A percentile compares a stretch with the other conserved stretches of the same genome.
Evolutionary conservation across 2,797 vertebrate species (phyloP).

Genomic region (Rhynchonycteris naso): DNA sequence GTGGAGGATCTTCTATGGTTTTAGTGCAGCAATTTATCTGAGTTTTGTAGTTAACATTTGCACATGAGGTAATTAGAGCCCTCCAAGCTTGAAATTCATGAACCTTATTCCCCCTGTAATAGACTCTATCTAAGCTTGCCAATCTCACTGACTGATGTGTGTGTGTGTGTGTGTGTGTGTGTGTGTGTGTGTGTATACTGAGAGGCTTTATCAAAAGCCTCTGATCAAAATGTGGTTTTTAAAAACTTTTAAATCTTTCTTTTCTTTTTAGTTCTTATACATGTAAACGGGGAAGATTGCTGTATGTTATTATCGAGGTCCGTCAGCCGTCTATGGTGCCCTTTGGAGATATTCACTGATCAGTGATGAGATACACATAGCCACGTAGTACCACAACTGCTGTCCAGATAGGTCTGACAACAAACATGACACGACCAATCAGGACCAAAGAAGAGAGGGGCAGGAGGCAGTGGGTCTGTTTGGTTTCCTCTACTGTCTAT

Average conservation of each 20-base stretch:
- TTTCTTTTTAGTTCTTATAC: constrained; percentile 67
- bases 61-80: constrained; percentile 82
- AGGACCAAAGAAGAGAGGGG: constrained; percentile 45
- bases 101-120: constrained; percentile 76
- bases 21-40: constrained; percentile 84
- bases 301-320: constrained; percentile 19
- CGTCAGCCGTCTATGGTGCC: constrained; percentile 57
- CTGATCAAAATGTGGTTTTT: constrained; percentile 64
- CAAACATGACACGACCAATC: constrained; percentile 71
- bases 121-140: constrained; percentile 66
- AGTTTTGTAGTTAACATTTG: constrained; percentile 86
- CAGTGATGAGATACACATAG: constrained; percentile 73
- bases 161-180: too few species aligned
- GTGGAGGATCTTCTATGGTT: constrained; percentile 80
- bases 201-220: constrained; percentile 72
- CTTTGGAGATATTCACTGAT: constrained; percentile 79
- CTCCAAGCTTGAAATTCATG: constrained; percentile 84
- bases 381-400: constrained; percentile 71
- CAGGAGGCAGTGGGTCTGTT: constrained; percentile 50
- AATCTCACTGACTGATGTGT: constrained; percentile 62
- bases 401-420: constrained; percentile 78
- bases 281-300: constrained; percentile 69
- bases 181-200: too few species aligned
- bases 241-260: constrained; percentile 74
- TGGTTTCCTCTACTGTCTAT: neutral